Conservation (phyloP, 1,140 invertebrate genomes). For the Charaxes varanes region DNA sequence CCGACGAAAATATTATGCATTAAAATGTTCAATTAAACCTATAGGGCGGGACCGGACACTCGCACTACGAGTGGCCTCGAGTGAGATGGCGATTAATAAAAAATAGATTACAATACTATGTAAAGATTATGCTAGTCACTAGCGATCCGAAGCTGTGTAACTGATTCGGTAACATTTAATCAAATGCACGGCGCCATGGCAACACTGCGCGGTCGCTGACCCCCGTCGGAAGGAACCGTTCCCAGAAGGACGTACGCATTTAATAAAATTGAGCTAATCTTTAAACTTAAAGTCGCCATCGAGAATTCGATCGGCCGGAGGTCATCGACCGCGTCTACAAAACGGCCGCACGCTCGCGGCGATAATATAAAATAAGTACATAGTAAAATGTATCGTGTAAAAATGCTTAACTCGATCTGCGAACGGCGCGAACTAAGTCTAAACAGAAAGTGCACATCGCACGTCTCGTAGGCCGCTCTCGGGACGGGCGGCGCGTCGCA, state of each 20-base stretch:
- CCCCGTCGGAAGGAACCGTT: not conserved
- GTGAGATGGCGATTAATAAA: slow-evolving; percentile 48
- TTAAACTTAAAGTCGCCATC: too few relatives aligned
- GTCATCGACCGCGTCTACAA: too few relatives aligned
- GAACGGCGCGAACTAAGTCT: slow-evolving; percentile 47
- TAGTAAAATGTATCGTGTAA: slow-evolving; percentile 41
- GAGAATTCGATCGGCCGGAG: too few relatives aligned
- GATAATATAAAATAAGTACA: slow-evolving; percentile 27
- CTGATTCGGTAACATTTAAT: slow-evolving; percentile 58
- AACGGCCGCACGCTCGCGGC: too few relatives aligned
- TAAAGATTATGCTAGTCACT: slow-evolving; percentile 61
- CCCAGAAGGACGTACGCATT: not conserved
- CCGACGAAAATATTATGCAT: slow-evolving; percentile 43
- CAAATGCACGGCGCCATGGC: slow-evolving; percentile 35
- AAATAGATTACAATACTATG: slow-evolving; percentile 44
- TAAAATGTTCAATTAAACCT: slow-evolving; percentile 30
- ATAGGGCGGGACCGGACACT: slow-evolving; percentile 29
- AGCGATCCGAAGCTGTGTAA: slow-evolving; percentile 63
- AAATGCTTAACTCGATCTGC: slow-evolving; percentile 57
- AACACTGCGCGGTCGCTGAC: slow-evolving; percentile 12
- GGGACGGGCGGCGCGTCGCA: slow-evolving; percentile 20
- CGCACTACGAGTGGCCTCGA: slow-evolving; percentile 33
- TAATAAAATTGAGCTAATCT: slow-evolving; percentile 8
- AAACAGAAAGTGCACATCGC: slow-evolving; percentile 49
- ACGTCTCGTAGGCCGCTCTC: slow-evolving; percentile 58